Percentiles rank a stretch among this genome's conserved stretches.
Conservation (phyloP, 2,888 invertebrate genomes). For the Chydorus sphaericus region DNA sequence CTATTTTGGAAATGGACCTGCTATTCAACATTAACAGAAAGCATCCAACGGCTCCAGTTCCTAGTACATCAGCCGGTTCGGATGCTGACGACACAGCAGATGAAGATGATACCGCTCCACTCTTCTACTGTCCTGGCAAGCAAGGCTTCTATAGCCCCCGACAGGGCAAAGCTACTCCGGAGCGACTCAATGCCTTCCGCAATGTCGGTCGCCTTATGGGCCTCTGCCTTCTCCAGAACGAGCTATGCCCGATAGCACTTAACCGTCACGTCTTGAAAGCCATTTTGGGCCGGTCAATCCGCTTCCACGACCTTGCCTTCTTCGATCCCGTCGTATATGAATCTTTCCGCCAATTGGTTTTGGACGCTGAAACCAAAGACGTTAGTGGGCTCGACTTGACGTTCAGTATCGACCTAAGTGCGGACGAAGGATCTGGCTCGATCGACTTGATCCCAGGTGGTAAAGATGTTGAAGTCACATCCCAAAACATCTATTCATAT, state of each 20-base stretch:
- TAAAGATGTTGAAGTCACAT: constrained; percentile 77
- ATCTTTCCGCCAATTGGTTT: constrained; percentile 79
- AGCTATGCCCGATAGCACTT: constrained; percentile 88
- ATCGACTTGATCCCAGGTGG: constrained; percentile 81
- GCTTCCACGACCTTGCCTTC: constrained; percentile 97
- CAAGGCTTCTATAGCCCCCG: constrained; percentile 91
- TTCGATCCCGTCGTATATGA: constrained; percentile 96
- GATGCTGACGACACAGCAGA: constrained; percentile 40
- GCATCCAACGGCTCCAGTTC: background rate
- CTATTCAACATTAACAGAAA: background rate
- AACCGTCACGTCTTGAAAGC: constrained; percentile 94
- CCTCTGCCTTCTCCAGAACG: constrained; percentile 90
- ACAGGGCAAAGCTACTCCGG: constrained; percentile 78
- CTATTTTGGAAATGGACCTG: background rate
- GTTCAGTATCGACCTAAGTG: constrained; percentile 84
- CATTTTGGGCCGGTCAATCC: constrained; percentile 75
- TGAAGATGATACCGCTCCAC: constrained; percentile 56
- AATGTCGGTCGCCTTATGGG: constrained; percentile 96
- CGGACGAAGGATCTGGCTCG: constrained; percentile 84
- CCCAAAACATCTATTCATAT: constrained; percentile 88
- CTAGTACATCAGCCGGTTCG: constrained; percentile 13
- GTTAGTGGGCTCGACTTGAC: constrained; percentile 77
- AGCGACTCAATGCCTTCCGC: constrained; percentile 90
- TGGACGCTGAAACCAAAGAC: constrained; percentile 74
- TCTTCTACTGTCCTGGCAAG: constrained; percentile 89